Conservation (phyloP, 2,797 vertebrate species). For the Mycteria americana region DNA sequence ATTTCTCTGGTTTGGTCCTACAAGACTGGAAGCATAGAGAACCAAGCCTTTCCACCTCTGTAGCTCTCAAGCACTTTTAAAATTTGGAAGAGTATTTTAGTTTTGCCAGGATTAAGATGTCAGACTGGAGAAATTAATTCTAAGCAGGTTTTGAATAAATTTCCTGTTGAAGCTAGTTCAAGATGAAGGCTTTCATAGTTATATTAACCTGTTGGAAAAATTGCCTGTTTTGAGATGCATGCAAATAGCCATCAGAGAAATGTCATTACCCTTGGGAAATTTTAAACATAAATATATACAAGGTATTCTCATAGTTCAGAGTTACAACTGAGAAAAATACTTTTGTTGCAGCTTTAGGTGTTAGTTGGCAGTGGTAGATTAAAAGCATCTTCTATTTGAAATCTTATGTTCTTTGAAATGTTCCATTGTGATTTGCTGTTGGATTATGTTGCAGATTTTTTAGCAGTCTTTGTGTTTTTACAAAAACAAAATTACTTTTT, state of each 20-base stretch:
- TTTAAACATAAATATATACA: neutral
- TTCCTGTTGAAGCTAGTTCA: neutral
- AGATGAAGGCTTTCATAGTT: neutral
- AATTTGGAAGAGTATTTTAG: neutral
- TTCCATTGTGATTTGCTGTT: neutral
- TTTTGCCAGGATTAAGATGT: neutral
- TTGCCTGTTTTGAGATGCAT: neutral
- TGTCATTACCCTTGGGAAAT: neutral
- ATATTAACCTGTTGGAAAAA: neutral
- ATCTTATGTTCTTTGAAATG: neutral
- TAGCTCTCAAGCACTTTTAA: neutral
- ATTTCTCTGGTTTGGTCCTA: neutral
- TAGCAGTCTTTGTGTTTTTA: neutral
- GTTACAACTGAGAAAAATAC: neutral
- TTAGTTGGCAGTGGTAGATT: neutral
- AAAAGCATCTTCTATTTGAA: neutral
- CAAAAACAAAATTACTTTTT: neutral
- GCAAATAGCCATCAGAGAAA: neutral
- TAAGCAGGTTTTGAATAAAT: neutral
- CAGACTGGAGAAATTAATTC: neutral
- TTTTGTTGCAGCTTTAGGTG: neutral
- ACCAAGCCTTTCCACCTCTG: neutral
- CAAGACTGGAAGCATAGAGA: neutral
- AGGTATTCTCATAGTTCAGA: neutral
- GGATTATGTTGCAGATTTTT: neutral